These are phyloP conservation scores for Sebastes trivittatus DNA, from an alignment of 2,797 vertebrate genomes.

Conservation along the genomic window DNA sequence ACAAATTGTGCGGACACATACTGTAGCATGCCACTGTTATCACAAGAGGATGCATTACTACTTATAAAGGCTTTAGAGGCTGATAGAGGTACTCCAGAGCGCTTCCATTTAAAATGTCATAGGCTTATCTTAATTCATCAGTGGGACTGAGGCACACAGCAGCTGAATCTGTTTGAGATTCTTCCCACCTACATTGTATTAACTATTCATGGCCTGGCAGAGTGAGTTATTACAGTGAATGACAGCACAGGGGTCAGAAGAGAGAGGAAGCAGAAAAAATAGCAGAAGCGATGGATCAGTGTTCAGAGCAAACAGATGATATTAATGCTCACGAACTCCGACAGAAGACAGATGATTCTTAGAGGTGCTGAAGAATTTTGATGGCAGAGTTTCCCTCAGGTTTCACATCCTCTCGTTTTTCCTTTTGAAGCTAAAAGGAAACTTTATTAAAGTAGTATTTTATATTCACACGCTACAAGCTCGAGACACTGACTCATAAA, in stretches of 20 bases:
- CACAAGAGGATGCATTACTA: not conserved
- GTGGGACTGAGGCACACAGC: not conserved
- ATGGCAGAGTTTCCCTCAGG: not conserved
- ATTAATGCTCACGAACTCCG: slow-evolving; percentile 9
- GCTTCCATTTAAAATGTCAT: slow-evolving; percentile 40
- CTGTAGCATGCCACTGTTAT: not conserved
- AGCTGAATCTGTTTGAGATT: slow-evolving; percentile 39
- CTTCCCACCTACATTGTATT: slow-evolving; percentile 45
- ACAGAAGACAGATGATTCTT: not conserved
- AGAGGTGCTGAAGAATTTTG: not conserved
- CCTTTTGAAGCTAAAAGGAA: not conserved
- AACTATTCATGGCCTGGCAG: slow-evolving; percentile 56
- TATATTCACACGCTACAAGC: not conserved
- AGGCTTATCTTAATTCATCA: slow-evolving; percentile 33
- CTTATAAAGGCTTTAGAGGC: not conserved
- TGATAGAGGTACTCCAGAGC: not conserved
- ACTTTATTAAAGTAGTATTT: not conserved
- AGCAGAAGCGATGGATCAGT: not conserved
- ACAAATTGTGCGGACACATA: not conserved
- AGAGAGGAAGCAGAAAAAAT: not conserved
- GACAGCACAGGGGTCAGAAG: slow-evolving; percentile 26
- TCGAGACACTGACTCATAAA: not conserved
- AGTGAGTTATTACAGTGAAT: slow-evolving; percentile 43
- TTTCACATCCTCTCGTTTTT: not conserved
- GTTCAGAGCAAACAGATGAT: not conserved